Conservation (phyloP, 2,113 vertebrate species). For the Chauna torquata region DNA sequence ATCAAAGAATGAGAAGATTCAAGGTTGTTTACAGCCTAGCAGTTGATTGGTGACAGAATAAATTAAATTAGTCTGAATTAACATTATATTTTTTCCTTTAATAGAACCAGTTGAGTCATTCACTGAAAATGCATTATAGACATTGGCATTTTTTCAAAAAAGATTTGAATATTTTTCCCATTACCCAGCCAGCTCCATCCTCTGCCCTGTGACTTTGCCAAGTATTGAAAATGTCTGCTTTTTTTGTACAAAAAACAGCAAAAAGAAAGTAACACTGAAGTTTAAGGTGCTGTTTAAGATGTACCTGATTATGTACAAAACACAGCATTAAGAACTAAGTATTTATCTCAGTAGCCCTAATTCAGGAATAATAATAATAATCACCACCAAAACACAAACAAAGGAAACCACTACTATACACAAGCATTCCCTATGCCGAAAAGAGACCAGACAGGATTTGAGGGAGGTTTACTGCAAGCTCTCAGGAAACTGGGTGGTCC, state of each 20-base stretch:
- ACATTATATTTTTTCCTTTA: constrained; percentile 49
- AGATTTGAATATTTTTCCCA: constrained; percentile 65
- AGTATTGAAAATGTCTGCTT: constrained; percentile 14
- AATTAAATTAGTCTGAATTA: constrained; percentile 34
- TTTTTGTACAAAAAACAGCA: not conserved
- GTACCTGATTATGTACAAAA: not conserved
- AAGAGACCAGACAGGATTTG: constrained; percentile 22
- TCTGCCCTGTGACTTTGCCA: constrained; percentile 31
- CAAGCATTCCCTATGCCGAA: constrained; percentile 22
- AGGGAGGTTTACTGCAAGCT: not conserved
- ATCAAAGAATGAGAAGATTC: not conserved
- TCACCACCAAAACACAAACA: constrained; percentile 40
- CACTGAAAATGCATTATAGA: constrained; percentile 68
- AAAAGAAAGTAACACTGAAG: not conserved
- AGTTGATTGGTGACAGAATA: not conserved
- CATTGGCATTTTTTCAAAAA: constrained; percentile 61
- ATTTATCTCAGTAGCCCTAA: constrained; percentile 16
- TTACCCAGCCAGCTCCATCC: constrained; percentile 58
- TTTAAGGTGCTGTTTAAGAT: constrained; percentile 15
- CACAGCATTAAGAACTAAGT: not conserved
- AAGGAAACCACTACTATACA: constrained; percentile 51
- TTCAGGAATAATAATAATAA: constrained; percentile 14
- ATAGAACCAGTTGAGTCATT: constrained; percentile 64
- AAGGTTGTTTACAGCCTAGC: not conserved
- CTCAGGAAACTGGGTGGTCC: constrained; percentile 55